A percentile compares a stretch with the other conserved stretches of the same genome.
Conservation (phyloP, 2,888 invertebrate genomes). For the Eulithis prunata region DNA sequence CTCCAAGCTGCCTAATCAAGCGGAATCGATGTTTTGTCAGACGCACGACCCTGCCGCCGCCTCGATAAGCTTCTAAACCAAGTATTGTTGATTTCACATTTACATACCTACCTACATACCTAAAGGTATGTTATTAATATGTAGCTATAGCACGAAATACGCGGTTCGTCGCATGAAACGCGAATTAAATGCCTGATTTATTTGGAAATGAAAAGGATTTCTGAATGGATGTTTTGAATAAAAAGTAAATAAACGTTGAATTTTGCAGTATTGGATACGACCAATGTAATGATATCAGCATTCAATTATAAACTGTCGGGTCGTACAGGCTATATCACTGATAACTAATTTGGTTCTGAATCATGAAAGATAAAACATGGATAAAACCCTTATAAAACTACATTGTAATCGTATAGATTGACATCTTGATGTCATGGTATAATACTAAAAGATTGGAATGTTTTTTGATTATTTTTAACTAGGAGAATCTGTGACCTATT, state of each 20-base stretch:
- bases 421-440: too few species aligned
- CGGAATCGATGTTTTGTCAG: conserved; percentile 69
- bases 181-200: conserved; percentile 27
- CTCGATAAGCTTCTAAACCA: conserved; percentile 51
- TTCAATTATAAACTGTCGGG: neutral
- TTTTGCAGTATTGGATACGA: conserved; percentile 3
- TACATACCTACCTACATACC: conserved; percentile 16
- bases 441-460: too few species aligned
- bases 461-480: too few species aligned
- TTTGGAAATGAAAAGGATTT: conserved; percentile 27
- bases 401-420: too few species aligned
- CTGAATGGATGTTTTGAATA: conserved; percentile 15
- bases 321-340: too few species aligned
- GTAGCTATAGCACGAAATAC: conserved; percentile 10
- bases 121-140: conserved; percentile 22
- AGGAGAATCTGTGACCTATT: too few species aligned
- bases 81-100: conserved; percentile 34
- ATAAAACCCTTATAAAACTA: too few species aligned
- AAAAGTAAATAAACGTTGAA: conserved; percentile 10
- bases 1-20: conserved; percentile 60
- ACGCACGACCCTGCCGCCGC: conserved; percentile 44
- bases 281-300: neutral
- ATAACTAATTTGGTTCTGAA: too few species aligned
- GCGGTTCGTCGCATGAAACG: conserved; percentile 24
- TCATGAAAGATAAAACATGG: too few species aligned